Evolutionary conservation across 92 coral and sea anemone species (phyloP).

Genomic region (Parazoanthus darwini): DNA sequence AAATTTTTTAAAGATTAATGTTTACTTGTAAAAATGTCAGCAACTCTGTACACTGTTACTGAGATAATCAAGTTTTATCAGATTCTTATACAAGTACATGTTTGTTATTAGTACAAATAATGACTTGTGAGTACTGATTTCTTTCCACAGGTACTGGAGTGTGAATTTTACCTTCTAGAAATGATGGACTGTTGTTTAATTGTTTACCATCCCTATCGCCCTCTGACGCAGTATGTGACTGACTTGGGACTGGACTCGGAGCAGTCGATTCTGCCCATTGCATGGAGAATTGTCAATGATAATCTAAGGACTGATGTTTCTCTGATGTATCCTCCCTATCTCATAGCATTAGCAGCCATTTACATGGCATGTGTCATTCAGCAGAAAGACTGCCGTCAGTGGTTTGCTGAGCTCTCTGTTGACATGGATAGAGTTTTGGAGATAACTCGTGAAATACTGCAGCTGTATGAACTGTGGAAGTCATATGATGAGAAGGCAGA

Average conservation of each 20-base stretch:
- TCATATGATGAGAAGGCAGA: slow-evolving; percentile 92
- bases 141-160: slow-evolving; percentile 83
- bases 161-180: slow-evolving; percentile 95
- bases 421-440: slow-evolving; percentile 97
- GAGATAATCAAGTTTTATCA: no score
- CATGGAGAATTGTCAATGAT: slow-evolving; percentile 98
- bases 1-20: no score
- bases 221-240: slow-evolving; percentile 90
- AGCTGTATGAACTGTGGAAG: slow-evolving; percentile 94
- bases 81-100: no score
- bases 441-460: slow-evolving; percentile 88
- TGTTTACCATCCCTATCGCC: slow-evolving; percentile 94
- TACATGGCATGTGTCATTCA: slow-evolving; percentile 99
- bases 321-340: slow-evolving; percentile 89
- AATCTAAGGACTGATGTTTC: slow-evolving; percentile 95
- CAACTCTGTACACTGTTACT: no score
- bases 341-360: slow-evolving; percentile 93
- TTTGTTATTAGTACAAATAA: not conserved
- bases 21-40: no score
- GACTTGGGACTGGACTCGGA: slow-evolving; percentile 85
- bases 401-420: slow-evolving; percentile 96
- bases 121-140: not conserved
- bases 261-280: slow-evolving; percentile 88
- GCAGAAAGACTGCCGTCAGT: slow-evolving; percentile 89
- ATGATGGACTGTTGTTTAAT: slow-evolving; percentile 98